These are phyloP conservation scores for Microcaecilia unicolor DNA, from an alignment of 2,797 vertebrate genomes.

Conservation along the genomic window DNA sequence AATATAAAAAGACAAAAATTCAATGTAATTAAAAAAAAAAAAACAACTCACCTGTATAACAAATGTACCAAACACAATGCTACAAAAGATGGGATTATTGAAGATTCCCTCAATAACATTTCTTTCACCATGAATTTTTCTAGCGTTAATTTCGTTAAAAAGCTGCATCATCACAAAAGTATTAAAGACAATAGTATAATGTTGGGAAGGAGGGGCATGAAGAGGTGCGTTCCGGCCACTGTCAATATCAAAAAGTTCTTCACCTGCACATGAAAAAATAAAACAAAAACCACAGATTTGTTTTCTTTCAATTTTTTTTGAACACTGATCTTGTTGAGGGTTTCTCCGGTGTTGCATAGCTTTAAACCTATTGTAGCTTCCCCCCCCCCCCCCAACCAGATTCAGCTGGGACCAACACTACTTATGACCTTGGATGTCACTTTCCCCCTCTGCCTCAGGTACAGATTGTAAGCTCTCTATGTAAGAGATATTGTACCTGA, in stretches of 20 bases:
- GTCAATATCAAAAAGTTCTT: constrained; percentile 90
- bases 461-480: no score
- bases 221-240: constrained; percentile 86
- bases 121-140: constrained; percentile 96
- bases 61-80: constrained; percentile 92
- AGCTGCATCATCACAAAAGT: constrained; percentile 98
- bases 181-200: constrained; percentile 97
- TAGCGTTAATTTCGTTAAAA: constrained; percentile 96
- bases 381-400: no score
- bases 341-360: no score
- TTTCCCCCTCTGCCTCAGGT: no score
- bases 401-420: no score
- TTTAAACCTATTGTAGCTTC: no score
- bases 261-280: constrained; percentile 59
- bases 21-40: no score
- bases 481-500: no score
- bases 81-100: constrained; percentile 94
- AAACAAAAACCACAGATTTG: no score
- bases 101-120: constrained; percentile 98
- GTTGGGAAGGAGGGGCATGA: constrained; percentile 89
- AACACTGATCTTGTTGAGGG: no score
- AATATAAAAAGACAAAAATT: neutral
- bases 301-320: no score
- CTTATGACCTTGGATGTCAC: no score
- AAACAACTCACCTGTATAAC: constrained; percentile 76